Conservation (phyloP, 2,797 vertebrate species). For the Phoeniculus purpureus region DNA sequence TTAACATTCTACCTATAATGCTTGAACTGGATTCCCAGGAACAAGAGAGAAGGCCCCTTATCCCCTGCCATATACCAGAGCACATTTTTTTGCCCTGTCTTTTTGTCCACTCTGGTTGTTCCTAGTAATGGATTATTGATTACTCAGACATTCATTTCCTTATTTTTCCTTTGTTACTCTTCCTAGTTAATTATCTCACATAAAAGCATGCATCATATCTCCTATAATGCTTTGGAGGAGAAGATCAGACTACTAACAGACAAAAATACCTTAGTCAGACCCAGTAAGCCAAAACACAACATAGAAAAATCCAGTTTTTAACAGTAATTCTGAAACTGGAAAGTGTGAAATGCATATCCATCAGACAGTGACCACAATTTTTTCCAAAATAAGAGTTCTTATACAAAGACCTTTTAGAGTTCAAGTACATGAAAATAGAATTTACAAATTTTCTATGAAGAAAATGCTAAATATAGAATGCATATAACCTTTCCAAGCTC, state of each 20-base stretch:
- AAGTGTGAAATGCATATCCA: not conserved
- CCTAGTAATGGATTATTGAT: not conserved
- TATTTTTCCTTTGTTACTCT: not conserved
- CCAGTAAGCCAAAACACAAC: not conserved
- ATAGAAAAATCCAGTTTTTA: not conserved
- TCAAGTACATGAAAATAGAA: not conserved
- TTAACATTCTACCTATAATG: not conserved
- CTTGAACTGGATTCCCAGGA: not conserved
- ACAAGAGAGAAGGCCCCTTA: not conserved
- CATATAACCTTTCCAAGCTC: not conserved
- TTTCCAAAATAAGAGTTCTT: not conserved
- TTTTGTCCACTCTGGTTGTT: not conserved
- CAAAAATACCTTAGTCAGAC: not conserved
- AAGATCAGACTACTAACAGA: not conserved
- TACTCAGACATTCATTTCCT: not conserved
- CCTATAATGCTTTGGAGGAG: not conserved
- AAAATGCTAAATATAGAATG: not conserved
- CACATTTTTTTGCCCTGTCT: not conserved
- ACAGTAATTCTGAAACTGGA: not conserved
- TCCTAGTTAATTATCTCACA: not conserved
- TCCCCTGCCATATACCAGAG: not conserved
- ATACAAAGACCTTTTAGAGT: not conserved
- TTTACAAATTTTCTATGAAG: not conserved
- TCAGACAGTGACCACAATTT: not conserved
- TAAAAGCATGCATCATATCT: fast-evolving